Percentiles rank a stretch among this genome's conserved stretches.
Evolutionary conservation across 2,888 invertebrate genomes (phyloP).

Genomic region (Megaustenia siamemsis): DNA sequence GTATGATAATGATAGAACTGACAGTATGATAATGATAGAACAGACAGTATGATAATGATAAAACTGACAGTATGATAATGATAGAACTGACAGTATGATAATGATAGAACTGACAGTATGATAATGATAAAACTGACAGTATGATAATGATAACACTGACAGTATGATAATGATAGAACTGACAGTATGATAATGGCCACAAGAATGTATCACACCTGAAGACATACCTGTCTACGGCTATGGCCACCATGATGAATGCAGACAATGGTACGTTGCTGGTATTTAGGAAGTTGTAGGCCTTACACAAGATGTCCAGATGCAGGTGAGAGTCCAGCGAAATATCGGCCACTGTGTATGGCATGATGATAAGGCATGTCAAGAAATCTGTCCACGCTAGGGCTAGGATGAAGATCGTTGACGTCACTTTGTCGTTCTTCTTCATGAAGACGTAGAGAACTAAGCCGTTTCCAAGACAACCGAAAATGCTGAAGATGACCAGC

Average conservation of each 20-base stretch:
- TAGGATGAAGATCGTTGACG: slow-evolving; percentile 70
- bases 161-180: too few species aligned
- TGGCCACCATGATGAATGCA: slow-evolving; percentile 76
- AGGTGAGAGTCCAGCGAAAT: slow-evolving; percentile 60
- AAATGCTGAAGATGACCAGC: slow-evolving; percentile 70
- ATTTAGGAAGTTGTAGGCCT: slow-evolving; percentile 75
- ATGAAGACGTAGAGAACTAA: slow-evolving; percentile 77
- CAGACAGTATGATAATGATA: too few species aligned
- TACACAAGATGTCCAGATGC: slow-evolving; percentile 70
- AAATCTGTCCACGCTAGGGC: slow-evolving; percentile 62
- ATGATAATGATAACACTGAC: too few species aligned
- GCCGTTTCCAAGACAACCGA: slow-evolving; percentile 76
- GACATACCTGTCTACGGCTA: slow-evolving; percentile 69
- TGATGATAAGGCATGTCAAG: slow-evolving; percentile 59
- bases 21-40: too few species aligned
- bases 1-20: too few species aligned
- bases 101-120: too few species aligned
- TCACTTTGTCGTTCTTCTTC: slow-evolving; percentile 69
- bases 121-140: too few species aligned
- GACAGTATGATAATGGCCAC: too few species aligned
- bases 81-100: too few species aligned
- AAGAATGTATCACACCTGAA: not conserved
- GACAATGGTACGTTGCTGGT: slow-evolving; percentile 77
- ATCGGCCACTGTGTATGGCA: slow-evolving; percentile 59
- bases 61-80: too few species aligned